Percentiles rank a stretch among this genome's conserved stretches.
These are phyloP conservation scores for Myotis findleyi DNA, from an alignment of 2,797 vertebrate genomes.

Conservation along the genomic window DNA sequence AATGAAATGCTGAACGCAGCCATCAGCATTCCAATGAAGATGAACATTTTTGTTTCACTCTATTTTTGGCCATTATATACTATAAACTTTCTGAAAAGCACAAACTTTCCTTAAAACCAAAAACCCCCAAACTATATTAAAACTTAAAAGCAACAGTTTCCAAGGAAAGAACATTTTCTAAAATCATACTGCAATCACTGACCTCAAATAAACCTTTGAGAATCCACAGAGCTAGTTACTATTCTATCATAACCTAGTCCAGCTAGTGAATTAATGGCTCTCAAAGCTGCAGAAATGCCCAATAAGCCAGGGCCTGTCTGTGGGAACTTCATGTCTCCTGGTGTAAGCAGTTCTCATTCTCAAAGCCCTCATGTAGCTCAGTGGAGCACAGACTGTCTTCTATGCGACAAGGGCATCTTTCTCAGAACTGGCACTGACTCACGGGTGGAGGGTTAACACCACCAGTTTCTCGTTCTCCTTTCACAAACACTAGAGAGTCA, in stretches of 20 bases:
- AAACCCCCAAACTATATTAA: neutral
- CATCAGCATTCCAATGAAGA: neutral
- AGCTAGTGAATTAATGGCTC: neutral
- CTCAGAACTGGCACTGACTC: neutral
- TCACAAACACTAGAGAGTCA: neutral
- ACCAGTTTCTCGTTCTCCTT: neutral
- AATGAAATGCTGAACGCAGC: neutral
- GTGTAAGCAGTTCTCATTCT: conserved; percentile 50
- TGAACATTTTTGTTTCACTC: neutral
- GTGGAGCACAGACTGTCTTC: neutral
- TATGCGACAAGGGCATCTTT: conserved; percentile 1
- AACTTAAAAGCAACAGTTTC: conserved; percentile 46
- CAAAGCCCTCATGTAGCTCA: neutral
- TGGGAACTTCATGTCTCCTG: neutral
- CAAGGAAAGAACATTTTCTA: conserved; percentile 14
- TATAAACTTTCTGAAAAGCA: conserved; percentile 27
- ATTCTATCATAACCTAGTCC: neutral
- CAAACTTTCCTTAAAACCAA: conserved; percentile 19
- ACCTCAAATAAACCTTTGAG: neutral
- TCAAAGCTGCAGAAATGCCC: neutral
- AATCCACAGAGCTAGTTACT: neutral
- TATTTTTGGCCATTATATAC: neutral
- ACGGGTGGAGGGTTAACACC: neutral
- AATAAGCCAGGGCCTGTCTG: neutral
- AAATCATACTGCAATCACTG: neutral